A percentile compares a stretch with the other conserved stretches of the same genome.
phyloP scores from a whole-genome alignment of 2,888 invertebrate species.

The Acronicta leporina region DNA sequence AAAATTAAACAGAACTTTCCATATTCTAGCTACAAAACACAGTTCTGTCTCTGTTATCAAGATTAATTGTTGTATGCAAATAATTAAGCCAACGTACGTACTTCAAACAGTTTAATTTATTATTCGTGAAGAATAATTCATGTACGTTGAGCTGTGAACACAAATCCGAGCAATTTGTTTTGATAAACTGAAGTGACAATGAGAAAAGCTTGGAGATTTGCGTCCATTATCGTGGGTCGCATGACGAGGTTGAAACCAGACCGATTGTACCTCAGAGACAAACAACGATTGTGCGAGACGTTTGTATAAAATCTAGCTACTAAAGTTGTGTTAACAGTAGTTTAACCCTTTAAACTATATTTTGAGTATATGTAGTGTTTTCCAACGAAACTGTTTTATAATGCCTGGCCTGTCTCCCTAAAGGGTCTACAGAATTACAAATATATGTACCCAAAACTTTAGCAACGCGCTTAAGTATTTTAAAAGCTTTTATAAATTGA shows the following conservation, averaged over 20 bases:
- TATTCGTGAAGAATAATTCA: slow-evolving; percentile 22
- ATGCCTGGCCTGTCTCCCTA: too few relatives aligned
- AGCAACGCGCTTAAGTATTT: too few relatives aligned
- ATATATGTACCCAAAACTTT: too few relatives aligned
- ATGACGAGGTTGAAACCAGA: slow-evolving; percentile 3
- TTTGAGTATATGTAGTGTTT: too few relatives aligned
- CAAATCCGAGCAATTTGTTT: slow-evolving; percentile 56
- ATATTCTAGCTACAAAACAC: slow-evolving; percentile 19
- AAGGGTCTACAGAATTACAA: too few relatives aligned
- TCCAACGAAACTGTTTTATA: too few relatives aligned
- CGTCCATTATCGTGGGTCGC: slow-evolving; percentile 28
- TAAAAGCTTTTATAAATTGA: too few relatives aligned
- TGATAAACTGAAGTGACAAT: slow-evolving; percentile 48
- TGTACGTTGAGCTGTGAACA: slow-evolving; percentile 9
- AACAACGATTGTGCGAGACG: not conserved
- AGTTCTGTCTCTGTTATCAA: slow-evolving; percentile 31
- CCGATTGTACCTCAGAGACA: slow-evolving; percentile 4
- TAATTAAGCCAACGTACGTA: slow-evolving; percentile 30
- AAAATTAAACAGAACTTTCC: slow-evolving; percentile 2
- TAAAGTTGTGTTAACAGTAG: slow-evolving; percentile 1
- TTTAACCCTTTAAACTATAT: not conserved
- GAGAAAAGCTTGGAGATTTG: slow-evolving; percentile 40
- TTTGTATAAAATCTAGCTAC: slow-evolving; percentile 5
- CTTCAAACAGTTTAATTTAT: slow-evolving; percentile 24
- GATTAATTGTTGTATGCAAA: slow-evolving; percentile 39